Evolutionary conservation across 2,888 invertebrate genomes (phyloP), one percentile per base, ranked within the genome.

Genomic region (Lasioglossum lativentre): DNA sequence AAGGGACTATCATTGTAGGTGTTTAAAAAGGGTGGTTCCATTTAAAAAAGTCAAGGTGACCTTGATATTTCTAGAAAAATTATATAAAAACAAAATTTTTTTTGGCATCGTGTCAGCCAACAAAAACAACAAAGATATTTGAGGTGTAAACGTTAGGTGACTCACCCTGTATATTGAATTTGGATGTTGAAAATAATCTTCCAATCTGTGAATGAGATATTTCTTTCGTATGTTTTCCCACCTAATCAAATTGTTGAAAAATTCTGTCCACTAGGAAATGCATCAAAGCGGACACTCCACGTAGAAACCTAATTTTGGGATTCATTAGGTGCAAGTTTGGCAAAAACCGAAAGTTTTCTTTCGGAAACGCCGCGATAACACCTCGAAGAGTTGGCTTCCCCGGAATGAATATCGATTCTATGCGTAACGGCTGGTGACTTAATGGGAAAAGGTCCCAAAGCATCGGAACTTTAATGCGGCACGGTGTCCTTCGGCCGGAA

Each of bases 391-490:
- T 34, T 23, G 52, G 10, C 52, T 52, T 0, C 10, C 52, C 23
- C 63, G 14, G 30, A 63, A 63, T 63, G 66, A 66, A 66, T 66
- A 66, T 66, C 66, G 66, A 66, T 66, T 66, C 66, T 8, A 8
- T 10, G 63, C 63, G 63, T 30, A 34, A 66, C 66, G 66, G 66
- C 66, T 79, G 56, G 72, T 77, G 83, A 88, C 88, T 89, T 88
- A 81, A 74, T 72, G 70, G 47, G 78, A 34, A 71, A 74, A 78
- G 70, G 78, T 83, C 82, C 71, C 71, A 72, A 30, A 79, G 86
- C 82, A 82, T 85, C 82, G 83, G 86, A 89, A 89, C 80, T 86
- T 89, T 89, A 89, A 89, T 83, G 86, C 82, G 77, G 30, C 63
- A 5, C 66, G 23, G 34, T 66, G 66, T 66, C 66, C 66, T 19